Percentiles rank a stretch among this genome's conserved stretches.
Conservation (phyloP, 1,140 invertebrate genomes). For the Phymastichus coffea region DNA sequence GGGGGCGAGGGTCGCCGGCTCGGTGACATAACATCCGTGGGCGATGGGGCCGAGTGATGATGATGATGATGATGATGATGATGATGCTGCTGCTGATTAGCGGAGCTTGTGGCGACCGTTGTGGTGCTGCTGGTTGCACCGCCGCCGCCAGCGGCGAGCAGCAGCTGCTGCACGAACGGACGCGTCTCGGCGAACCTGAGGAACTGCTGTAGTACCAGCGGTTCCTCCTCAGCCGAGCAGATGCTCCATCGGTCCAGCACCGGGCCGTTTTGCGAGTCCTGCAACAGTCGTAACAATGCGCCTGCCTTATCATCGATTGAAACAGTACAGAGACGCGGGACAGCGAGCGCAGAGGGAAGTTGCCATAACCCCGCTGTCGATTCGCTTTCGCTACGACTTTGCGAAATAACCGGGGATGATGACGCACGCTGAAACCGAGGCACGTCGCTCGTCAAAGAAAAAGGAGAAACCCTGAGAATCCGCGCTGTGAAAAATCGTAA, state of each 20-base stretch:
- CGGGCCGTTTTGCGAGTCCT: constrained; percentile 71
- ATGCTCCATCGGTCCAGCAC: constrained; percentile 79
- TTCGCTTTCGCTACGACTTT: no score
- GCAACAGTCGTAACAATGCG: constrained; percentile 38
- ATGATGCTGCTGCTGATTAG: neutral
- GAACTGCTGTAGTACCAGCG: constrained; percentile 83
- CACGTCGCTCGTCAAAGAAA: no score
- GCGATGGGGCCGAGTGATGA: neutral
- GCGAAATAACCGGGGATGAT: no score
- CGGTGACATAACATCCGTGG: constrained; percentile 64
- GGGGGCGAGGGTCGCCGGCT: constrained; percentile 65
- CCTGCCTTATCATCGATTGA: neutral
- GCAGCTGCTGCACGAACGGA: constrained; percentile 76
- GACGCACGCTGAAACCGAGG: no score
- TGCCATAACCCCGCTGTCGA: no score
- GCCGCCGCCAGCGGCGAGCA: constrained; percentile 62
- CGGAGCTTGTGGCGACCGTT: neutral
- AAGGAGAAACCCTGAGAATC: no score
- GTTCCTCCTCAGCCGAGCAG: constrained; percentile 81
- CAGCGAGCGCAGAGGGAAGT: no score
- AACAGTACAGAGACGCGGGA: no score
- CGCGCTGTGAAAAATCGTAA: constrained; percentile 7
- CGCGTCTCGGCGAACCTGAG: constrained; percentile 81
- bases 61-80: neutral
- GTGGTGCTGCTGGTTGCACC: neutral